Evolutionary conservation across 1,140 invertebrate species (phyloP).

Genomic region (Sarcophaga bullata): DNA sequence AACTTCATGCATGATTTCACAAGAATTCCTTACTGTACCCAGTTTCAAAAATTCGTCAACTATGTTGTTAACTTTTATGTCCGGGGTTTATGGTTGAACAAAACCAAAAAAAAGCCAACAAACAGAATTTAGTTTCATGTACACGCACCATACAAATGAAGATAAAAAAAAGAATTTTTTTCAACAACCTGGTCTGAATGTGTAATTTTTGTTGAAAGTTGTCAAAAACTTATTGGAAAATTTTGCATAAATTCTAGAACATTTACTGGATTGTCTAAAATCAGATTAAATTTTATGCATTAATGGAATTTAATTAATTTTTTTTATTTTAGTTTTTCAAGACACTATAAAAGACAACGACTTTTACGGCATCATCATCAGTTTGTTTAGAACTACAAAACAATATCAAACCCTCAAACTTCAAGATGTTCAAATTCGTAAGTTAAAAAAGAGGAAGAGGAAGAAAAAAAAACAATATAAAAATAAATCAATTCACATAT

Average conservation of each 20-base stretch:
- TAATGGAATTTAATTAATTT: no score
- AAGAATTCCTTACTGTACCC: no score
- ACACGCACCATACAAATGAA: no score
- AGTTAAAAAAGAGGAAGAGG: slow-evolving; percentile 43
- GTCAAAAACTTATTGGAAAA: not conserved
- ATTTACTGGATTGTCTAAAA: not conserved
- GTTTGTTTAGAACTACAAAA: slow-evolving; percentile 56
- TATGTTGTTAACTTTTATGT: no score
- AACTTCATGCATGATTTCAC: no score
- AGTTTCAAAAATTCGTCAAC: no score
- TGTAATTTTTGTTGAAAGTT: not conserved
- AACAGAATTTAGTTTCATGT: no score
- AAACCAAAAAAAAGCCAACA: no score
- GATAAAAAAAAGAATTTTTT: not conserved
- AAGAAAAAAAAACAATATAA: slow-evolving; percentile 30
- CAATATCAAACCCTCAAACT: slow-evolving; percentile 42
- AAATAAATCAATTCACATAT: no score
- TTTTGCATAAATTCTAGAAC: not conserved
- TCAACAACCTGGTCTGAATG: slow-evolving; percentile 15
- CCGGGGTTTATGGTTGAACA: no score
- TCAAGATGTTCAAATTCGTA: slow-evolving; percentile 65
- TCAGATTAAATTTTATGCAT: not conserved
- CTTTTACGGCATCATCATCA: slow-evolving; percentile 49
- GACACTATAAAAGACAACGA: slow-evolving; percentile 24
- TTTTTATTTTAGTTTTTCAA: no score